These are phyloP conservation scores for Henricia sp. DNA, from an alignment of 53 echinoderm and acorn worm species.

Conservation along the genomic window DNA sequence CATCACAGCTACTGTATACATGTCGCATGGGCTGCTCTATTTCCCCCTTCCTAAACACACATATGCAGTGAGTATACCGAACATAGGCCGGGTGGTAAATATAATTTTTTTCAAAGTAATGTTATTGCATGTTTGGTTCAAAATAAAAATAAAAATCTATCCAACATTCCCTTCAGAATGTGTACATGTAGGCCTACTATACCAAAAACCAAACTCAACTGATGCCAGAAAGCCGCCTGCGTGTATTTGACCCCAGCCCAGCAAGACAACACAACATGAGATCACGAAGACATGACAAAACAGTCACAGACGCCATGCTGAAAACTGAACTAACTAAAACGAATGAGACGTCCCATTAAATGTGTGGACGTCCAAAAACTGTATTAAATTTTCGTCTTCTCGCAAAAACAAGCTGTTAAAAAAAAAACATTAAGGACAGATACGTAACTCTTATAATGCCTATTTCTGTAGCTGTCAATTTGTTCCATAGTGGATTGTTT, in stretches of 20 bases:
- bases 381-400: neutral
- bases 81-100: too few relatives aligned
- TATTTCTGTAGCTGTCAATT: neutral
- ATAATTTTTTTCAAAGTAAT: too few relatives aligned
- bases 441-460: neutral
- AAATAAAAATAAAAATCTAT: neutral
- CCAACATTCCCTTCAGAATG: neutral
- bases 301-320: conserved; percentile 42
- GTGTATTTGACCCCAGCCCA: conserved; percentile 1
- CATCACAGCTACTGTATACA: too few relatives aligned
- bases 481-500: too few relatives aligned
- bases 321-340: conserved; percentile 23
- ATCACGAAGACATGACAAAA: neutral
- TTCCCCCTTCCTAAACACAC: too few relatives aligned
- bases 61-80: too few relatives aligned
- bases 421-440: neutral
- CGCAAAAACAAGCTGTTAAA: too few relatives aligned
- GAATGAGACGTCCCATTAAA: neutral
- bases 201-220: neutral
- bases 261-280: conserved; percentile 20
- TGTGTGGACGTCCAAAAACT: neutral
- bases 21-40: too few relatives aligned
- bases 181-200: neutral
- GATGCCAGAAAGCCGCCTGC: neutral
- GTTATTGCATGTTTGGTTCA: too few relatives aligned